Conservation (phyloP, 2,888 invertebrate genomes). For the Diarsia mendica region DNA sequence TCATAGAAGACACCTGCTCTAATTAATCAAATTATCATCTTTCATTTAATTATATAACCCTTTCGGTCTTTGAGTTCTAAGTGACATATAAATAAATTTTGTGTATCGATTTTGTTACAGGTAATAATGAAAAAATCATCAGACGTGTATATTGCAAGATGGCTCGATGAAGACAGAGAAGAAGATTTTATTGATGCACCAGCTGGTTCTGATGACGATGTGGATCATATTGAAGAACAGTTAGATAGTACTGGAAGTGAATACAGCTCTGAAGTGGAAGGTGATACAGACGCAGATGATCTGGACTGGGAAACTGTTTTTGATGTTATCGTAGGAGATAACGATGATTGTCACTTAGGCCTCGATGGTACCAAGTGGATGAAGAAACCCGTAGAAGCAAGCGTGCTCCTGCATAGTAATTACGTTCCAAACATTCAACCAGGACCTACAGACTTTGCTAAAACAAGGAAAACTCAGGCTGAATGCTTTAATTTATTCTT, state of each 20-base stretch:
- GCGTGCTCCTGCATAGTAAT: slow-evolving; percentile 36
- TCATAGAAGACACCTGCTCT: background rate
- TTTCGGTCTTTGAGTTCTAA: background rate
- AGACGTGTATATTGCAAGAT: slow-evolving; percentile 42
- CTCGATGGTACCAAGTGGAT: slow-evolving; percentile 40
- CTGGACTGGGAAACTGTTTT: slow-evolving; percentile 54
- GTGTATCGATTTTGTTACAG: slow-evolving; percentile 39
- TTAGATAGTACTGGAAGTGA: slow-evolving; percentile 50
- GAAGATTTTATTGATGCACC: slow-evolving; percentile 57
- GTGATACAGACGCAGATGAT: slow-evolving; percentile 43
- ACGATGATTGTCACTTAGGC: slow-evolving; percentile 32
- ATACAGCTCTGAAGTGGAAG: slow-evolving; percentile 36
- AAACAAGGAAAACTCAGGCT: slow-evolving; percentile 29
- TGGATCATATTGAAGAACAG: slow-evolving; percentile 49
- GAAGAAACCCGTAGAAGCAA: slow-evolving; percentile 42
- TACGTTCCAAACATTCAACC: slow-evolving; percentile 31
- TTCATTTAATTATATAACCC: background rate
- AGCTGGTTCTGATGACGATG: slow-evolving; percentile 48
- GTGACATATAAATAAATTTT: background rate
- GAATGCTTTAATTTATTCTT: slow-evolving; percentile 56
- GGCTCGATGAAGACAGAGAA: slow-evolving; percentile 50
- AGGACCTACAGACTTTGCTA: slow-evolving; percentile 39
- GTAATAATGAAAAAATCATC: slow-evolving; percentile 44
- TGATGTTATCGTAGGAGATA: slow-evolving; percentile 39
- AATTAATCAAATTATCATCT: background rate